Conservation (phyloP, 2,113 vertebrate genomes). For the Camelus bactrianus region DNA sequence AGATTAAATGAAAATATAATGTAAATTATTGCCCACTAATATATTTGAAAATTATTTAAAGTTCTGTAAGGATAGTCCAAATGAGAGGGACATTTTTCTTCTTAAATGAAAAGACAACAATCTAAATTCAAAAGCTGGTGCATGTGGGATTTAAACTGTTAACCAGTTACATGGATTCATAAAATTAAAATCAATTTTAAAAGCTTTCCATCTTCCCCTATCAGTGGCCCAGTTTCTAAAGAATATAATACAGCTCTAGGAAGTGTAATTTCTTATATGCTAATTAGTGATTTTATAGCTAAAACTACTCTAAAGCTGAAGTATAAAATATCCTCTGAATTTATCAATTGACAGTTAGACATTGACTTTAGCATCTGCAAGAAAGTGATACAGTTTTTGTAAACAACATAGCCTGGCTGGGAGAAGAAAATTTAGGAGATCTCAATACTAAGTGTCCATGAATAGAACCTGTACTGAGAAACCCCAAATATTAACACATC, state of each 20-base stretch:
- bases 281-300: slow-evolving; percentile 5
- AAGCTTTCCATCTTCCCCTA: not conserved
- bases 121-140: not conserved
- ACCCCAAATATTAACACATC: not conserved
- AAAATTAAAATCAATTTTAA: slow-evolving; percentile 25
- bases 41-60: not conserved
- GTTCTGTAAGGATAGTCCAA: not conserved
- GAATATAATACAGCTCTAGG: not conserved
- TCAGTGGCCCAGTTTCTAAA: slow-evolving; percentile 6
- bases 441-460: not conserved
- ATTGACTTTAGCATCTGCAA: not conserved
- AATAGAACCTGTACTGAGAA: not conserved
- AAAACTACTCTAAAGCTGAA: slow-evolving; percentile 4
- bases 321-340: not conserved
- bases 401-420: not conserved
- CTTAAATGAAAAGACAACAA: not conserved
- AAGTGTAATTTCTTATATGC: not conserved
- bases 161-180: slow-evolving; percentile 9
- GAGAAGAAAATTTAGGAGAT: not conserved
- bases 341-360: not conserved
- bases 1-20: not conserved
- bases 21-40: not conserved
- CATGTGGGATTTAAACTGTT: not conserved
- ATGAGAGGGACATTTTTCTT: not conserved
- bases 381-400: not conserved